Evolutionary conservation across 2,888 invertebrate genomes (phyloP).

Genomic region (Lamellibrachia satsuma): DNA sequence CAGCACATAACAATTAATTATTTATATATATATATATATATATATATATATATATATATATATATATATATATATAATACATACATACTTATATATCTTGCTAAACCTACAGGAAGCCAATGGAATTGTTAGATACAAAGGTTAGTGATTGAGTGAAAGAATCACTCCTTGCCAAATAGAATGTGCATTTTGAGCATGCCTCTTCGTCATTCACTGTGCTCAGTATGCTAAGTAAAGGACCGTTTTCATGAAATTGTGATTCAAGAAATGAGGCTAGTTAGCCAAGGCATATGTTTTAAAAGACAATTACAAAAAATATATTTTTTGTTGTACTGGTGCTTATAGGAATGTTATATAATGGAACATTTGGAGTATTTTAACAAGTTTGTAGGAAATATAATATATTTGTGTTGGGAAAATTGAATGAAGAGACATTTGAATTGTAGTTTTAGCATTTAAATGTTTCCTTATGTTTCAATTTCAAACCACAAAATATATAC

Average conservation of each 20-base stretch:
- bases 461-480: background rate
- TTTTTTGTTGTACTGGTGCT: background rate
- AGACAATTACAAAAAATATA: background rate
- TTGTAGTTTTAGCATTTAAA: background rate
- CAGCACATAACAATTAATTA: no score
- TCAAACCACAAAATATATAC: background rate
- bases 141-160: background rate
- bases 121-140: background rate
- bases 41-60: no score
- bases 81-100: background rate
- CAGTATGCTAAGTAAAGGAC: background rate
- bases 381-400: background rate
- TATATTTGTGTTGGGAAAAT: background rate
- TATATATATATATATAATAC: no score
- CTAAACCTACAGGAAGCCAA: background rate
- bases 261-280: background rate
- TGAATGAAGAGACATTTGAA: background rate
- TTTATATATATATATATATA: no score
- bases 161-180: background rate
- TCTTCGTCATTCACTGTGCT: background rate
- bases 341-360: background rate
- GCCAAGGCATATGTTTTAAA: background rate
- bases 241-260: background rate
- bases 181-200: background rate
- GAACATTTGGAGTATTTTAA: background rate